A percentile compares a stretch with the other conserved stretches of the same genome.
These are phyloP conservation scores for Notamacropus eugenii DNA, from an alignment of 2,797 vertebrate species.

Conservation along the genomic window DNA sequence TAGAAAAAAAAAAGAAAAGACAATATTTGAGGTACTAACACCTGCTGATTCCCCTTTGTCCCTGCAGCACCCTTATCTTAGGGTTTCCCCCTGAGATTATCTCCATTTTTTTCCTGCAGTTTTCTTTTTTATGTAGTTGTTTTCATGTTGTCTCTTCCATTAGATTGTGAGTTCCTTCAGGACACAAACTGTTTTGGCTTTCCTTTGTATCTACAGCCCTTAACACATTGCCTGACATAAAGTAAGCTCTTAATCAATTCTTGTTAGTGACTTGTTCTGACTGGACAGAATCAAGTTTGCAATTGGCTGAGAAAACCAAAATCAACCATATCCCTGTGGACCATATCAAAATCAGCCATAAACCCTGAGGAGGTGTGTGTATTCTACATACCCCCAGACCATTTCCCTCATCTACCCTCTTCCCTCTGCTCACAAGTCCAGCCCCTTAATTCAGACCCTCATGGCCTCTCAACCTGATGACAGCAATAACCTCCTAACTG, in stretches of 20 bases:
- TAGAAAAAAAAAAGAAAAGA: background rate
- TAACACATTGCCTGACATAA: background rate
- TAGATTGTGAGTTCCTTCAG: background rate
- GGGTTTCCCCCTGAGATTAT: background rate
- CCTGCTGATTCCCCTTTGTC: background rate
- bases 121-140: background rate
- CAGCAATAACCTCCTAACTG: background rate
- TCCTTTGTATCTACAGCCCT: background rate
- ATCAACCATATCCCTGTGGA: background rate
- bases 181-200: no score
- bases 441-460: background rate
- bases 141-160: background rate
- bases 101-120: background rate
- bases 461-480: background rate
- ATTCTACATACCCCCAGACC: background rate
- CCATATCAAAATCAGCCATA: background rate
- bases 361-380: background rate
- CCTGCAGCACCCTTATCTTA: background rate
- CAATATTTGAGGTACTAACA: background rate
- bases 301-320: background rate
- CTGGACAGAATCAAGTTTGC: background rate
- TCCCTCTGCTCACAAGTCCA: background rate
- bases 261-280: background rate
- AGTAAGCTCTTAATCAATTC: background rate
- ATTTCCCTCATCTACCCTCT: background rate